Base-by-base conservation (phyloP, 2,888 invertebrate genomes). In the Notodonta dromedarius region DNA sequence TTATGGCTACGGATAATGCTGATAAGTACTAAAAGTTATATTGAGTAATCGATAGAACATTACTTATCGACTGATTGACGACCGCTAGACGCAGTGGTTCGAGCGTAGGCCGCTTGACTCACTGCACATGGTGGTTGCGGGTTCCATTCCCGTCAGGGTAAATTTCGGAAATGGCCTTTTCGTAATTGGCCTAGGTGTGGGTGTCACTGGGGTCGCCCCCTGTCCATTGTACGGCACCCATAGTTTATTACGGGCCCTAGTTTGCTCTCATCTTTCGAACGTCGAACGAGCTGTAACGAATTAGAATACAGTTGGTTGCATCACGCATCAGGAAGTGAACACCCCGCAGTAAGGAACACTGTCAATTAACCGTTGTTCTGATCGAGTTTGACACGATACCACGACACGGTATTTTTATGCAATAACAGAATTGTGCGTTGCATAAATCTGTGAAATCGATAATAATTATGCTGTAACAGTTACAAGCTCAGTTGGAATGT, bases 351-450 rank as follows among this genome's bases (percentile, higher is more conserved):
- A 69, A 73, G 65, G 64, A 71, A 66, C 64, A 50, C 44, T 61
- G 57, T 67, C 64, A 56, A 66, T 70, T 64, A 71, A 65, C 67
- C 53, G 63, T 64, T 68, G 69, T 68, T 77, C 71, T 74, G 74
- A 76, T 76, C 75, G 76, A 76, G 70, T 79, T 80, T 75, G 72
- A 76, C 82, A 84, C 81, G 85, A 82, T 60, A 71, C 72, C 69
- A 69, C 66, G 65, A 71, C 82, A 81, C 82, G 83, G 77, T 77
- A 81, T 74, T 79, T 84, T 87, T 83, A 86, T 82, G 85, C 82
- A 87, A 87, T 70, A 74, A 69, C 64, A 69, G 67, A 70, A 67
- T 65, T 57, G 66, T 63, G 63, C 57, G 32, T 75, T 75, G 60
- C 67, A 61, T 74, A 77, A 78, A 67, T 67, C 62, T 69, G 63